Evolutionary conservation across 2,797 vertebrate genomes (phyloP), one percentile per base, ranked within the genome.

Genomic region (Bradypodion pumilum): DNA sequence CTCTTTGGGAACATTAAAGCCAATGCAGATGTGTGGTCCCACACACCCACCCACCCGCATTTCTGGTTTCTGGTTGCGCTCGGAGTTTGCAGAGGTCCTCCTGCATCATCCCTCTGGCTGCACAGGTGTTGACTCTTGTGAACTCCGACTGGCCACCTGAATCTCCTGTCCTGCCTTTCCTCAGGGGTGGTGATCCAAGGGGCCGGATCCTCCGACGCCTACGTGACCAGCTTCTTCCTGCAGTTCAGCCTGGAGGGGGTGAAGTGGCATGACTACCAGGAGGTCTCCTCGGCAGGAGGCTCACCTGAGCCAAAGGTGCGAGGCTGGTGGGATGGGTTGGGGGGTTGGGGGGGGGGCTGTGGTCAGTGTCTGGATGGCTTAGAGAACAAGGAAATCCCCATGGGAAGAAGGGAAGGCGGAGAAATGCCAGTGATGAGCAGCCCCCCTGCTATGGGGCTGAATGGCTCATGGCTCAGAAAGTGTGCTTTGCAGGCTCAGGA

Each of bases 101-200:
- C n/a, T n/a, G n/a, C n/a, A n/a, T n/a, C n/a, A n/a, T n/a, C n/a
- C 29, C 7, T 49, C 23, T 1, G 21, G 15, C 13, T 1, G 35
- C 35, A 98, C 97, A 0, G 98, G 98, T 98, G 90, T 86, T 76
- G 49, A 63, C 87, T 70, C 65, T 69, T 23, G 16, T 4, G 37
- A 12, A 32, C 19, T n/a, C 10, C 10, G n/a, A 12, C 7, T 19
- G 35, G 16, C 12, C 15, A 13, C 63, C n/a, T 1, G 4, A 68
- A 1, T 21, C 2, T 7, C 32, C 1, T 8, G 7, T 29, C 1
- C 2, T 1, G 49, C 12, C 56, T 35, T n/a, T 42, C 27, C 72
- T 8, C 73, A 98, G 98, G 98, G 32, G 89, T 98, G 74, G 84
- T 97, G 7, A 93, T 95, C 15, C 97, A 97, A 92, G 97, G 95